Evolutionary conservation across 2,797 vertebrate species (phyloP).

Genomic region (Sebastes cheni): DNA sequence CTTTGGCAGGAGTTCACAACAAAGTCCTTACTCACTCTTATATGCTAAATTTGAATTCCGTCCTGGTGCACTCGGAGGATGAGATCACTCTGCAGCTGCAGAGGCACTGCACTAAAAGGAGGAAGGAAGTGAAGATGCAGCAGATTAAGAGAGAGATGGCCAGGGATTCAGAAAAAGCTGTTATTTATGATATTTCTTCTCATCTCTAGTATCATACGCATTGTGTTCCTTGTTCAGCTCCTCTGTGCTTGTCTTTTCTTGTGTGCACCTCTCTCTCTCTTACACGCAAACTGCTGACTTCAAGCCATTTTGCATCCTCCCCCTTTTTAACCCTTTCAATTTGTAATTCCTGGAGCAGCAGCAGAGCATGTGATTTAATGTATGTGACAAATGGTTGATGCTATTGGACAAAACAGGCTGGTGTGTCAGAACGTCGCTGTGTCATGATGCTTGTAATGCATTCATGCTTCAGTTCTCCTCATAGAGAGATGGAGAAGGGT

Average conservation of each 20-base stretch:
- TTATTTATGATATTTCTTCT: not conserved
- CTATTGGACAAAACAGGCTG: not conserved
- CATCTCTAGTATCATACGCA: slow-evolving; percentile 16
- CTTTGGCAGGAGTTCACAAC: slow-evolving; percentile 19
- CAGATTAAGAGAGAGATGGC: not conserved
- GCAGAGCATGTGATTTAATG: slow-evolving; percentile 37
- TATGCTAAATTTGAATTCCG: slow-evolving; percentile 21
- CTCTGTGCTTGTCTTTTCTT: slow-evolving; percentile 13
- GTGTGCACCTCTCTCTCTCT: slow-evolving; percentile 14
- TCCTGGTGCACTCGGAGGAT: slow-evolving; percentile 36
- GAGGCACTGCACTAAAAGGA: not conserved
- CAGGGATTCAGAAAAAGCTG: slow-evolving; percentile 8
- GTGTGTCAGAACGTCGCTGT: slow-evolving; percentile 10
- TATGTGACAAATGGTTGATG: slow-evolving; percentile 43
- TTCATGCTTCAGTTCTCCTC: not conserved
- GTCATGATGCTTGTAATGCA: slow-evolving; percentile 24
- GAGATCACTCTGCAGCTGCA: slow-evolving; percentile 27
- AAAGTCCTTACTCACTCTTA: slow-evolving; percentile 43
- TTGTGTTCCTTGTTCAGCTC: slow-evolving; percentile 12
- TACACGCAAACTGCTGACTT: slow-evolving; percentile 44
- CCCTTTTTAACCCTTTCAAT: slow-evolving; percentile 67
- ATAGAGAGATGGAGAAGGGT: not conserved
- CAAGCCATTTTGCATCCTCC: slow-evolving; percentile 57
- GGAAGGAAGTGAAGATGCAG: slow-evolving; percentile 8
- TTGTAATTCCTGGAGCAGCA: slow-evolving; percentile 21